Percentiles rank a stretch among this genome's conserved stretches.
phyloP scores from a whole-genome alignment of 2,797 vertebrate genomes.

The Dallia pectoralis region DNA sequence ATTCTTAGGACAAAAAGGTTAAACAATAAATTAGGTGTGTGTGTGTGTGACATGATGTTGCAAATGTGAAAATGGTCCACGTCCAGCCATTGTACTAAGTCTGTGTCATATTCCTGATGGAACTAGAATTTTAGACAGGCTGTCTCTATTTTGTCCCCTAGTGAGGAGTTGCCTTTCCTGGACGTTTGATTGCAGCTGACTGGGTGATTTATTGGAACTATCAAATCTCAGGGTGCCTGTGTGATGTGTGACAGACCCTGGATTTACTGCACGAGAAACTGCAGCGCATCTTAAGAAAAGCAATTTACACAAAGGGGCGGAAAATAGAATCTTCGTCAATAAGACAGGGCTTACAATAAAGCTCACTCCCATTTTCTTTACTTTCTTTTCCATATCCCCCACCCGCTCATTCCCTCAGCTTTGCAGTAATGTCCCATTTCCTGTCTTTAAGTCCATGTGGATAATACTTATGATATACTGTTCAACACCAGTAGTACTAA shows the following conservation, averaged over 20 bases:
- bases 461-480: too few species aligned
- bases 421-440: too few species aligned
- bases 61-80: neutral
- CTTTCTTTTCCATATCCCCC: neutral
- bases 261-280: neutral
- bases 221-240: neutral
- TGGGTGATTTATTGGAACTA: conserved; percentile 1
- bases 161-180: neutral
- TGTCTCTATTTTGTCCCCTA: neutral
- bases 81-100: neutral
- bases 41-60: neutral
- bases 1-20: neutral
- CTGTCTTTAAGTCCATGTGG: too few species aligned
- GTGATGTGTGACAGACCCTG: neutral
- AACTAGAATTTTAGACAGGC: neutral
- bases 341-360: neutral
- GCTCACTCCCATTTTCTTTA: neutral
- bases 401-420: neutral
- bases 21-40: neutral
- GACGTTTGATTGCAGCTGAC: neutral
- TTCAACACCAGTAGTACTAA: too few species aligned
- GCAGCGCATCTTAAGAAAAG: neutral
- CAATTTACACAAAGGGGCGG: neutral
- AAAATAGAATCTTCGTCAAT: neutral
- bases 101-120: neutral